A percentile compares a stretch with the other conserved stretches of the same genome.
Evolutionary conservation across 2,888 invertebrate genomes (phyloP).

Genomic region (Acanthococcus lagerstroemiae): DNA sequence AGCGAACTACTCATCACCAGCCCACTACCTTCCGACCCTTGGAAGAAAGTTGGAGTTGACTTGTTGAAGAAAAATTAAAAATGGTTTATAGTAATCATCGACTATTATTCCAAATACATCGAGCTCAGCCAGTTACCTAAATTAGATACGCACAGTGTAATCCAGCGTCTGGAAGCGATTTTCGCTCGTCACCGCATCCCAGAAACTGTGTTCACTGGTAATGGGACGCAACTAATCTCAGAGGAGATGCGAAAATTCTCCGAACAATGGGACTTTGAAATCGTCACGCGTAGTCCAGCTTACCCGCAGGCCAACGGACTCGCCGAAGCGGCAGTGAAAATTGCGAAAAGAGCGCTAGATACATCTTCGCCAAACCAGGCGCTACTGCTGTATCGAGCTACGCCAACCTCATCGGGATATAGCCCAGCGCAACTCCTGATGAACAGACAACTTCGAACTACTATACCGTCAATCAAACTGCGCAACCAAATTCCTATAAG

Average conservation of each 20-base stretch:
- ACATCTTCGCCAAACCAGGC: too few relatives aligned
- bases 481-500: too few relatives aligned
- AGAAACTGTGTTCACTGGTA: not conserved
- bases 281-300: not conserved
- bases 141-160: not conserved
- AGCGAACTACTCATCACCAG: constrained; percentile 1
- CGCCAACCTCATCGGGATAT: too few relatives aligned
- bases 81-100: not conserved
- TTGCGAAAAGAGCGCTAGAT: not conserved
- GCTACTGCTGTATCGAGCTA: too few relatives aligned
- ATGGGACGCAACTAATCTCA: not conserved
- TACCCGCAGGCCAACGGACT: constrained; percentile 5
- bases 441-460: too few relatives aligned
- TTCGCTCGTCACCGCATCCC: not conserved
- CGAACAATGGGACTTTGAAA: not conserved
- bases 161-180: not conserved
- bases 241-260: not conserved
- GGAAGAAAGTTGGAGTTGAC: constrained; percentile 9
- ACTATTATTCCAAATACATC: too few relatives aligned
- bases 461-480: too few relatives aligned
- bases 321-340: not conserved
- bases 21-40: not conserved
- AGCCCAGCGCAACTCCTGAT: too few relatives aligned
- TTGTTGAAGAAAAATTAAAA: constrained; percentile 1
- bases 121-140: not conserved